These are phyloP conservation scores for Rhineura floridana DNA, from an alignment of 2,113 vertebrate species.

Conservation along the genomic window DNA sequence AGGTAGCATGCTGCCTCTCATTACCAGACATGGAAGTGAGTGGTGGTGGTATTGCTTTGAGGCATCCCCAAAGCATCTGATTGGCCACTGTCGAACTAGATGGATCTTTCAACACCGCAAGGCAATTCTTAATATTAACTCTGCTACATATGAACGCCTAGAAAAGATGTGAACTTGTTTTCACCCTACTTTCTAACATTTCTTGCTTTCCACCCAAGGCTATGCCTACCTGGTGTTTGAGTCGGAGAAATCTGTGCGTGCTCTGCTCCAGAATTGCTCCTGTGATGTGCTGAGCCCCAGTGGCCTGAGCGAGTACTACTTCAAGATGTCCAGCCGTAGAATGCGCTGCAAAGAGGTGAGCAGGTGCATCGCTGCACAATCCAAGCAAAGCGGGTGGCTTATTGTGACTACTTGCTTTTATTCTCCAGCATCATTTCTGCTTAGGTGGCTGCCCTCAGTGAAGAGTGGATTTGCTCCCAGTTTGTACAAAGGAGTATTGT, in stretches of 20 bases:
- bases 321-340: slow-evolving; percentile 98
- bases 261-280: slow-evolving; percentile 93
- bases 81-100: background rate
- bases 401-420: background rate
- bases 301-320: slow-evolving; percentile 94
- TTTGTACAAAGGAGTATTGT: background rate
- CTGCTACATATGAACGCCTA: background rate
- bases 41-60: too few relatives aligned
- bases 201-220: slow-evolving; percentile 71
- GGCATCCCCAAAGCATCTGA: background rate
- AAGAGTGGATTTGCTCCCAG: background rate
- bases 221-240: slow-evolving; percentile 98
- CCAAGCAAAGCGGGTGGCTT: background rate
- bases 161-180: too few relatives aligned
- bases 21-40: background rate
- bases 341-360: slow-evolving; percentile 98
- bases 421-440: background rate
- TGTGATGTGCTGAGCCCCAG: slow-evolving; percentile 92
- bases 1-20: background rate
- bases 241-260: slow-evolving; percentile 93
- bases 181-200: too few relatives aligned
- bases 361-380: background rate
- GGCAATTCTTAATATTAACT: background rate
- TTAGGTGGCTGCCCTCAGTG: background rate
- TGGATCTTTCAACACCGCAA: background rate